phyloP scores from a whole-genome alignment of 2,113 vertebrate species.

The Eublepharis macularius region DNA sequence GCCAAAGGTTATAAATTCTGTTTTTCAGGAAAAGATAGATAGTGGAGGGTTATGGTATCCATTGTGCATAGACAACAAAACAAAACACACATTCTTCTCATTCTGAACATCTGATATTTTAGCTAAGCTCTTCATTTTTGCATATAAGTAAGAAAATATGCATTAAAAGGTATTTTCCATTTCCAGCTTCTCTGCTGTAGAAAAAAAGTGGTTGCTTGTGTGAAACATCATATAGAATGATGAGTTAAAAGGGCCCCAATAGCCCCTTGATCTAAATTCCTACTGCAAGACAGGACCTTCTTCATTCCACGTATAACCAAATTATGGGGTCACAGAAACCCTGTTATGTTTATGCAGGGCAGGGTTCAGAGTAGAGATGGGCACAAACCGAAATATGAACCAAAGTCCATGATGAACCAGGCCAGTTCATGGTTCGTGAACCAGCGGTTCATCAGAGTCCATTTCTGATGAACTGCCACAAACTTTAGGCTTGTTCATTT shows the following conservation, averaged over 20 bases:
- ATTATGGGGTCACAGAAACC: not conserved
- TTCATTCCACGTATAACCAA: not conserved
- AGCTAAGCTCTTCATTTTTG: slow-evolving; percentile 6
- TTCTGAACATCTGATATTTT: slow-evolving; percentile 10
- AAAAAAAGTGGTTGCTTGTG: not conserved
- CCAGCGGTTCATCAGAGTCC: no score
- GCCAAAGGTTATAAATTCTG: slow-evolving; percentile 21
- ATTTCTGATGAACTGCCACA: no score
- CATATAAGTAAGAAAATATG: not conserved
- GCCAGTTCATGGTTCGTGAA: no score
- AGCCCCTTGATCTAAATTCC: not conserved
- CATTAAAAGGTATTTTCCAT: not conserved
- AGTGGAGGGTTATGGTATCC: not conserved
- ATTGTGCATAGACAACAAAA: not conserved
- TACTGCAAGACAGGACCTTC: not conserved
- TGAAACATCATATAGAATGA: not conserved
- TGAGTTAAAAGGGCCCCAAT: not conserved
- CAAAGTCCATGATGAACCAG: no score
- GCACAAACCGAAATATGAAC: no score
- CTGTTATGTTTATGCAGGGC: not conserved
- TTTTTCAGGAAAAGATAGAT: slow-evolving; percentile 1
- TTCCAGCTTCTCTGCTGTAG: not conserved
- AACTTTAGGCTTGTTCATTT: no score
- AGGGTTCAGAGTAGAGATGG: not conserved
- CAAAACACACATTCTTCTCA: not conserved